A percentile compares a stretch with the other conserved stretches of the same genome.
Evolutionary conservation across 2,888 invertebrate species (phyloP).

Genomic region (Masnerella sp.): DNA sequence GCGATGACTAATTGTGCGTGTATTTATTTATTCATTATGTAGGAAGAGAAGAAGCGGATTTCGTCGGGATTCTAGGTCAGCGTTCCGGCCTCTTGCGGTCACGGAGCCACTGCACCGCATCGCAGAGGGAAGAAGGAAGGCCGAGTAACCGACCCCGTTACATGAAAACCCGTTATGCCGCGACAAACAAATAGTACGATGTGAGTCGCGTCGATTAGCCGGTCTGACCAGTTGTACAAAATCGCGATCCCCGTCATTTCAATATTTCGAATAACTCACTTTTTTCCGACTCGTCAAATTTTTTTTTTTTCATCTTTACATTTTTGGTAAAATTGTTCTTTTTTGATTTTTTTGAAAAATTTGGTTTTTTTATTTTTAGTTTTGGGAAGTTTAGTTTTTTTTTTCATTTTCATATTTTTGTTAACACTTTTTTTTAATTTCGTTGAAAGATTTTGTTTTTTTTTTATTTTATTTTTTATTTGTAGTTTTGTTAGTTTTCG

Average conservation of each 20-base stretch:
- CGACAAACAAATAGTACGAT: slow-evolving; percentile 44
- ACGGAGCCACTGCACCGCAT: slow-evolving; percentile 66
- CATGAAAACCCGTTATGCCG: slow-evolving; percentile 62
- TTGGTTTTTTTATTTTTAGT: too few species aligned
- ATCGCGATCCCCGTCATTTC: slow-evolving; percentile 12
- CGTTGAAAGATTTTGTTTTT: too few species aligned
- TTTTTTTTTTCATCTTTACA: too few species aligned
- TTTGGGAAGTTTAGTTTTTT: too few species aligned
- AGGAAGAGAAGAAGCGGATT: slow-evolving; percentile 67
- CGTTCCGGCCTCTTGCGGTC: slow-evolving; percentile 73
- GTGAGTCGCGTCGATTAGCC: slow-evolving; percentile 20
- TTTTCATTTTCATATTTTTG: too few species aligned
- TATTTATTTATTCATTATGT: slow-evolving; percentile 14
- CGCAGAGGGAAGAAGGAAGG: slow-evolving; percentile 63
- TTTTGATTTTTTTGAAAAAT: too few species aligned
- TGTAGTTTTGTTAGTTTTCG: too few species aligned
- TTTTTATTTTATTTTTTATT: too few species aligned
- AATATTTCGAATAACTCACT: neutral
- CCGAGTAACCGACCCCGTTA: slow-evolving; percentile 73
- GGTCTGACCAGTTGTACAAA: slow-evolving; percentile 23
- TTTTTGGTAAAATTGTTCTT: too few species aligned
- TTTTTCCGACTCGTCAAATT: too few species aligned
- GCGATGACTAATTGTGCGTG: too few species aligned
- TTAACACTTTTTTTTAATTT: too few species aligned
- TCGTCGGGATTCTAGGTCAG: slow-evolving; percentile 74